Base-by-base conservation (phyloP, 2,113 vertebrate genomes). In the Psilopsiagon aurifrons region DNA sequence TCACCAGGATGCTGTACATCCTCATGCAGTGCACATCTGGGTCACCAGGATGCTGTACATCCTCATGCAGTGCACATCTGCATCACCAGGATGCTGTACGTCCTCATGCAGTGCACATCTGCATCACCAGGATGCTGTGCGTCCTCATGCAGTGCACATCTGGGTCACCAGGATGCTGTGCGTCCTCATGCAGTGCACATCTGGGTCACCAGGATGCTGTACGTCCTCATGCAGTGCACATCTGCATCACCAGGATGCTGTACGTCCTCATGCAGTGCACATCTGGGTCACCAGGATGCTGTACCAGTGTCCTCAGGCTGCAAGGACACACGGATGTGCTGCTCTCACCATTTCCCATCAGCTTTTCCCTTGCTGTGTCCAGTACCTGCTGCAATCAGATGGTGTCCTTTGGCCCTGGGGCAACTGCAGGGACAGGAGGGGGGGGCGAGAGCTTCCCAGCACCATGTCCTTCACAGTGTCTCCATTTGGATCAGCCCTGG, bases 241-340 rank as follows among this genome's bases (percentile, higher is more conserved):
- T 57, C 55, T 3, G 7, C 31, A 33, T 13, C 31, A 33, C 20
- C 67, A 10, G 2, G 62, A 57, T n/a, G 55, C 55, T n/a, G 55
- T n/a, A 22, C 55, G 13, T 22, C 55, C 12, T n/a, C 55, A 4
- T n/a, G 55, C 55, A 20, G 55, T 23, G 55, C 22, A 59, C 55
- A n/a, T 59, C 55, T 4, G 4, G 33, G 23, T 15, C 22, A n/a
- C 33, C 33, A 23, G n/a, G 47, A 14, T 2, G 3, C 18, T 10
- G 35, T 4, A 10, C 25, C 31, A 14, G 54, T 4, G 9, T 84
- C 23, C 70, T 28, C 15, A 1, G 23, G 43, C 67, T 59, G 51
- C 0, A 0, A 47, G 77, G 37, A 57, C 19, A 3, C 1, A 3
- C 2, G 1, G 19, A 7, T 0, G 5, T 23, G 62, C 37, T 35